These are phyloP conservation scores for Rhabdomys dilectus DNA, from an alignment of 2,113 vertebrate genomes.

Conservation along the genomic window DNA sequence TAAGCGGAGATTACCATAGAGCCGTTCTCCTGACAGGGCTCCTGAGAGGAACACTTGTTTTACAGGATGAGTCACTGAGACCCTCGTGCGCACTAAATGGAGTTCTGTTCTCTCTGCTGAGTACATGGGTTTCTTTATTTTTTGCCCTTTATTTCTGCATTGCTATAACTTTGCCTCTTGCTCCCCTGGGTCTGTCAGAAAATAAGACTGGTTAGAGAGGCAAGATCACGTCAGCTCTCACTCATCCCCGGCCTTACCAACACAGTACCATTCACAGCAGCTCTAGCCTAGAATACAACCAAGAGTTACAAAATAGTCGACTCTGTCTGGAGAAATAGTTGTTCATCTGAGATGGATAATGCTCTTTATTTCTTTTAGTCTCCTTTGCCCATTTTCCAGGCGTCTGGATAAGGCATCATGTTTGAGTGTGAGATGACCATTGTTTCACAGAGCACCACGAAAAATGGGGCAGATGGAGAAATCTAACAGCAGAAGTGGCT, in stretches of 20 bases:
- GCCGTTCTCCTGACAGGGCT: not conserved
- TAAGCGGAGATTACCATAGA: not conserved
- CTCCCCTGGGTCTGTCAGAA: not conserved
- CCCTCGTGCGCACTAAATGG: not conserved
- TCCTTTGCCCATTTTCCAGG: not conserved
- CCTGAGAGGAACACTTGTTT: not conserved
- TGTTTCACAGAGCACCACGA: not conserved
- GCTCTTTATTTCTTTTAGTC: not conserved
- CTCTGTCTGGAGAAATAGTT: not conserved
- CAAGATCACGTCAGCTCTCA: not conserved
- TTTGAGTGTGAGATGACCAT: not conserved
- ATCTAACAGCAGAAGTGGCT: not conserved
- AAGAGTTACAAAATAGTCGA: not conserved
- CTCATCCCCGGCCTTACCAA: not conserved
- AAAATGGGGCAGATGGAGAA: not conserved
- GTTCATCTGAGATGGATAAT: not conserved
- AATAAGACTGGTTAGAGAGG: slow-evolving; percentile 38
- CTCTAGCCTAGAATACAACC: not conserved
- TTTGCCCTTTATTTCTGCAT: not conserved
- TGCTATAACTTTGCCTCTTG: not conserved
- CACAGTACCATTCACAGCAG: not conserved
- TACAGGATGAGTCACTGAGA: not conserved
- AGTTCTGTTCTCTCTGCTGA: not conserved
- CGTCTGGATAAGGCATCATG: not conserved
- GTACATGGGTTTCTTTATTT: not conserved